Conservation (phyloP, 2,797 vertebrate genomes). For the Danio kyathit region DNA sequence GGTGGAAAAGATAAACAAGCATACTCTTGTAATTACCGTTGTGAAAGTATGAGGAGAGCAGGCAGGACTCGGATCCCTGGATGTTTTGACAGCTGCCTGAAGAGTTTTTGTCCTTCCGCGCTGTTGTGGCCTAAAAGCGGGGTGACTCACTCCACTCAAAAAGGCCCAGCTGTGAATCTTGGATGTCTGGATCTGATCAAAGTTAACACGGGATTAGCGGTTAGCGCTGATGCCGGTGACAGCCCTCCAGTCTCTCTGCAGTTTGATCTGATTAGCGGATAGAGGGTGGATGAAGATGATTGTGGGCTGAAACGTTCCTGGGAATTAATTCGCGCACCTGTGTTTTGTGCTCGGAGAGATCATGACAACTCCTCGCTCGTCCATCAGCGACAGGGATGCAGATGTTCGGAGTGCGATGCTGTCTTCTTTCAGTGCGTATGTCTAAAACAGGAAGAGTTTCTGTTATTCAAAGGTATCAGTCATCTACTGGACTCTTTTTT, state of each 20-base stretch:
- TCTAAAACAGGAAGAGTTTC: slow-evolving; percentile 26
- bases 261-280: slow-evolving; percentile 68
- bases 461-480: slow-evolving; percentile 38
- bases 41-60: slow-evolving; percentile 40
- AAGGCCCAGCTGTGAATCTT: slow-evolving; percentile 70
- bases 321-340: slow-evolving; percentile 83
- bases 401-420: slow-evolving; percentile 63
- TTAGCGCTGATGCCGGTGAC: slow-evolving; percentile 69
- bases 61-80: slow-evolving; percentile 26
- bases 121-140: slow-evolving; percentile 64
- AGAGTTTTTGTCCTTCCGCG: slow-evolving; percentile 49
- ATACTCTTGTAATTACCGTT: slow-evolving; percentile 2
- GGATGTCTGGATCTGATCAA: slow-evolving; percentile 74
- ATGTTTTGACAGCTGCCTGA: slow-evolving; percentile 81
- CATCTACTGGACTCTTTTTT: slow-evolving; percentile 3
- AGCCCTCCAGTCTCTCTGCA: slow-evolving; percentile 65
- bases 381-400: slow-evolving; percentile 73
- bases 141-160: slow-evolving; percentile 70
- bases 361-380: slow-evolving; percentile 72
- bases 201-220: slow-evolving; percentile 62
- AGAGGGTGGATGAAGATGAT: slow-evolving; percentile 57
- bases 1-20: slow-evolving; percentile 1
- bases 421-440: slow-evolving; percentile 36
- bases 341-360: slow-evolving; percentile 73
- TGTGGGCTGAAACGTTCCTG: slow-evolving; percentile 67